Percentiles rank a stretch among this genome's conserved stretches.
phyloP scores from a whole-genome alignment of 2,888 invertebrate genomes.

The Acanthosepion lycidas region DNA sequence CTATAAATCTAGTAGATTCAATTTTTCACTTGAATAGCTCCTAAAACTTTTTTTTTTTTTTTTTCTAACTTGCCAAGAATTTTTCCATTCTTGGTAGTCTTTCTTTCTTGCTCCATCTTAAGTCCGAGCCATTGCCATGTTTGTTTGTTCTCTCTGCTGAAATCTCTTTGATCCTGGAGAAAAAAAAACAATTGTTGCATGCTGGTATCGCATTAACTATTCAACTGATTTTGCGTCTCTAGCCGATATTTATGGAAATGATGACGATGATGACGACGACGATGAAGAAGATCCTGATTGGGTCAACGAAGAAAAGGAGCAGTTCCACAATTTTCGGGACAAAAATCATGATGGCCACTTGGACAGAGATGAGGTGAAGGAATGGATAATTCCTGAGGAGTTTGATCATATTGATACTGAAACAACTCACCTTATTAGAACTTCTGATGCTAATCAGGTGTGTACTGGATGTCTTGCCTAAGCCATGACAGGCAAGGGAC shows the following conservation, averaged over 20 bases:
- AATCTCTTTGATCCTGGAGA: background rate
- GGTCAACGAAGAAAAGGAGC: conserved; percentile 92
- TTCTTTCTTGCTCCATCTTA: background rate
- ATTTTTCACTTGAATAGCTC: no score
- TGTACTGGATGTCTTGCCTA: conserved; percentile 51
- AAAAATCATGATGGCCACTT: conserved; percentile 89
- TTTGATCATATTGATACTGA: conserved; percentile 98
- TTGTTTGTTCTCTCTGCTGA: background rate
- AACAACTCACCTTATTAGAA: conserved; percentile 91
- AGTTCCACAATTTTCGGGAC: conserved; percentile 87
- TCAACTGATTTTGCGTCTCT: conserved; percentile 50
- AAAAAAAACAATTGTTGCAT: background rate
- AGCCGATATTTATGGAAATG: conserved; percentile 83
- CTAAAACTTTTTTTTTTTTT: no score
- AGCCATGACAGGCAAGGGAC: background rate
- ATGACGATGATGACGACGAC: conserved; percentile 61
- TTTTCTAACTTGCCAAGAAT: no score
- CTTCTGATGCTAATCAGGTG: conserved; percentile 88
- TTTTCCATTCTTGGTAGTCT: no score
- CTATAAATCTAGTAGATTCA: no score
- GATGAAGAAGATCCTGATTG: conserved; percentile 89
- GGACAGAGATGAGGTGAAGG: conserved; percentile 85
- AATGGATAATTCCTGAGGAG: conserved; percentile 93
- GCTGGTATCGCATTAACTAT: background rate
- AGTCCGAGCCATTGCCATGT: background rate